Evolutionary conservation across 53 echinoderm and acorn worm genomes (phyloP).

Genomic region (Actinopyga echinites): DNA sequence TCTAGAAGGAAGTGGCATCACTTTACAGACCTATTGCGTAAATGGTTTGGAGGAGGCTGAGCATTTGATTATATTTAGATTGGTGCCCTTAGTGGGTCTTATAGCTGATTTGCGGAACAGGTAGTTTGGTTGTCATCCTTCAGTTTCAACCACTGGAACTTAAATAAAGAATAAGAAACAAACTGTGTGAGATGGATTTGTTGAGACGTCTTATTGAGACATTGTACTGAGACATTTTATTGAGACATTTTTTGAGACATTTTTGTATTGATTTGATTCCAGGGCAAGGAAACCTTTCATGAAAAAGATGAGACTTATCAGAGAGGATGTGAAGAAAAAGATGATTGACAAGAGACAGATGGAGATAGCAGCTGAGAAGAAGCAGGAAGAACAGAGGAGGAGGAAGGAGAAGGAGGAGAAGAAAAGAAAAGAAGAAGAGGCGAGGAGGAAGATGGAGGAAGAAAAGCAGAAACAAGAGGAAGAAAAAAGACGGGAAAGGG

Average conservation of each 20-base stretch:
- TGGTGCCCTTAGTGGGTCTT: no score
- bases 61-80: no score
- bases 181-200: no score
- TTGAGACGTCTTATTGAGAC: background rate
- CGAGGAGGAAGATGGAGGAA: slow-evolving; percentile 40
- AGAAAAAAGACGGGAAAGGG: slow-evolving; percentile 1
- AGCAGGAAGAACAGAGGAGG: slow-evolving; percentile 76
- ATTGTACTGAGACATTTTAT: background rate
- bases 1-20: no score
- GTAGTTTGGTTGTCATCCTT: no score
- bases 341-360: slow-evolving; percentile 76
- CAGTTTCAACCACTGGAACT: no score
- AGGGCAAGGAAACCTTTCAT: slow-evolving; percentile 80
- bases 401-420: slow-evolving; percentile 73
- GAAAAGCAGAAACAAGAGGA: slow-evolving; percentile 21
- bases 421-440: slow-evolving; percentile 74
- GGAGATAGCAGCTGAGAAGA: slow-evolving; percentile 74
- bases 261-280: slow-evolving; percentile 12
- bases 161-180: no score
- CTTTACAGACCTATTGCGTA: no score
- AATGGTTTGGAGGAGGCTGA: no score
- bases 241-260: background rate
- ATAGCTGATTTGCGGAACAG: no score
- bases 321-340: slow-evolving; percentile 66
- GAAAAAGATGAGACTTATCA: slow-evolving; percentile 63